phyloP scores from a whole-genome alignment of 1,140 invertebrate genomes.

The Pseudachorutes palmiensis region DNA sequence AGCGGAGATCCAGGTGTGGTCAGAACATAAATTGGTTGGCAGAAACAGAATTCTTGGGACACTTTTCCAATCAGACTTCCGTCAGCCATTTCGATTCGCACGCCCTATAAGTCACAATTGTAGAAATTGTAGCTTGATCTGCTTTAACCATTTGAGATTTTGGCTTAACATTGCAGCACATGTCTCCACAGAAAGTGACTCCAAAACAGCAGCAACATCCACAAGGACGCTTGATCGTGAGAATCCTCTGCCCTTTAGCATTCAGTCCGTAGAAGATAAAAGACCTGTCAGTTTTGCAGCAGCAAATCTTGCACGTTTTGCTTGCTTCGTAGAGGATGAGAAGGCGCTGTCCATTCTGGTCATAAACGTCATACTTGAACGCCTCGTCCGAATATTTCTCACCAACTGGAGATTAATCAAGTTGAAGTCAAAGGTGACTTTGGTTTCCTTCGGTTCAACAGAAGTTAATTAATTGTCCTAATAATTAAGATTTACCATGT shows the following conservation, averaged over 20 bases:
- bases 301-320: slow-evolving; percentile 12
- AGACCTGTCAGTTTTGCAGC: slow-evolving; percentile 4
- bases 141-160: not conserved
- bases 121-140: not conserved
- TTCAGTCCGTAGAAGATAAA: slow-evolving; percentile 1
- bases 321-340: not conserved
- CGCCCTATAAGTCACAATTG: not conserved
- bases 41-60: not conserved
- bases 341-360: not conserved
- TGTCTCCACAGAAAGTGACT: slow-evolving; percentile 6
- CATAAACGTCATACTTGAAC: slow-evolving; percentile 10
- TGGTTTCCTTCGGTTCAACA: too few relatives aligned
- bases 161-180: slow-evolving; percentile 18
- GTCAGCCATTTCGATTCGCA: not conserved
- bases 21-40: slow-evolving; percentile 8
- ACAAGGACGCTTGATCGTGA: slow-evolving; percentile 6
- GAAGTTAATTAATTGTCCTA: too few relatives aligned
- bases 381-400: slow-evolving; percentile 1
- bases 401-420: slow-evolving; percentile 7
- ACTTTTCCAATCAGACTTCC: slow-evolving; percentile 7
- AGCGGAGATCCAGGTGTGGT: not conserved
- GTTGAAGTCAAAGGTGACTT: too few relatives aligned
- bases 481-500: not conserved
- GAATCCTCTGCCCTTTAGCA: not conserved
- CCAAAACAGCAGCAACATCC: slow-evolving; percentile 16